Base-by-base conservation (phyloP, 2,888 invertebrate species). In the Tillus elongatus region DNA sequence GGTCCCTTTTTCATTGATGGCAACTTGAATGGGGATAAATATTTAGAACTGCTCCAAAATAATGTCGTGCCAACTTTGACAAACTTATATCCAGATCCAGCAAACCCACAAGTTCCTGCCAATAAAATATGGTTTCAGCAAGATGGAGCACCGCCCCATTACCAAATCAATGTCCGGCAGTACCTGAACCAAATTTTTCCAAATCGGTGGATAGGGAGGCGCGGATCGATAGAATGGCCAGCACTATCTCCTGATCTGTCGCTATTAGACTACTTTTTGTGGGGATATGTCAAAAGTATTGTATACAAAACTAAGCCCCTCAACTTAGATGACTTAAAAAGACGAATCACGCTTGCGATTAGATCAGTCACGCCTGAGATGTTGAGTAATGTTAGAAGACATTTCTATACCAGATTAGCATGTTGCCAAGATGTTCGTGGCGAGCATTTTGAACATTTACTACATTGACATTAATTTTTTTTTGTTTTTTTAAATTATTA, bases 271-370 rank as follows among this genome's bases (percentile, higher is more conserved):
- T 36, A 32, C 30, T 37, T 40, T 33, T 40, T 40, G 28, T 40
- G 40, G 37, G 40, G 40, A 9, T 32, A 40, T 33, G n/a, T 42
- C 16, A 42, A 36, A 24, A 42, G 33, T 29, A 37, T 29, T 11
- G 36, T 36, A 13, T 40, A 31, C 27, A 32, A 31, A 30, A 40
- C 24, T 8, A 37, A 24, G 19, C 36, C 36, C 14, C 26, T 16
- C 30, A 35, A 37, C 29, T 30, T 38, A 13, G 27, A 37, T 27
- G 37, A 19, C 12, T 37, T 33, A 15, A 37, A 33, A 11, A 14
- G 26, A 32, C 6, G 32, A n/a, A n/a, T n/a, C n/a, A n/a, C n/a
- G n/a, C n/a, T n/a, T n/a, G n/a, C n/a, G n/a, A n/a, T n/a, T n/a
- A n/a, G n/a, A n/a, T n/a, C n/a, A n/a, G n/a, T n/a, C n/a, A n/a